Base-by-base conservation (phyloP, 2,797 vertebrate genomes). In the Onychomys leucogaster region DNA sequence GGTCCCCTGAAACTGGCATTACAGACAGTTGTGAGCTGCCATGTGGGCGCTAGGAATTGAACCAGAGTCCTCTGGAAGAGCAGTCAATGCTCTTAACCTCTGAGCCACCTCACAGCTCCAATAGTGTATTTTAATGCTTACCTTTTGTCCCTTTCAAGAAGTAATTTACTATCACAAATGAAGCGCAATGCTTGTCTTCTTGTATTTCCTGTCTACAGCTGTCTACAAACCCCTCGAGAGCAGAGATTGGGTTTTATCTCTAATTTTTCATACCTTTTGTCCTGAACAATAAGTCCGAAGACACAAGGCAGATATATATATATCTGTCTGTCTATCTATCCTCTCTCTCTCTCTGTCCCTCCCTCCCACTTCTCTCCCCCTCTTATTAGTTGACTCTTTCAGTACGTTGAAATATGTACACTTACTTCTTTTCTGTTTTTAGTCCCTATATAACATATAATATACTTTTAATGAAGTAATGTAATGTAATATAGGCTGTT, bases 241-340 rank as follows among this genome's bases (percentile, higher is more conserved):
- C 80, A 84, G 34, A 43, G 8, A 81, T 73, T 85, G 6, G 37
- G 34, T 80, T 87, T 97, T 92, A 49, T 77, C 63, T 94, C 63
- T 90, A 63, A 69, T 1, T 49, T 59, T 82, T 46, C 61, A 46
- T 55, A 34, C 85, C 82, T 95, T 92, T 95, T 80, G 67, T 93
- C 65, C 82, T 92, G 25, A 97, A 90, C 81, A 89, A 89, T 89
- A 85, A 95, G 82, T 80, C 23, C 29, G 46, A 9, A 29, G 29
- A 73, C 89, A 46, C 77, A 90, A 86, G n/a, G n/a, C n/a, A n/a
- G n/a, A n/a, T n/a, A n/a, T n/a, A n/a, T n/a, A n/a, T n/a, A n/a
- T n/a, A n/a, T n/a, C n/a, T n/a, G n/a, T n/a, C 16, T 69, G 67
- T 67, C 5, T 69, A 14, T 69, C 32, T 19, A 16, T 34, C 14